Evolutionary conservation across 2,797 vertebrate species (phyloP), one percentile per base, ranked within the genome.

Genomic region (Cuculus canorus): DNA sequence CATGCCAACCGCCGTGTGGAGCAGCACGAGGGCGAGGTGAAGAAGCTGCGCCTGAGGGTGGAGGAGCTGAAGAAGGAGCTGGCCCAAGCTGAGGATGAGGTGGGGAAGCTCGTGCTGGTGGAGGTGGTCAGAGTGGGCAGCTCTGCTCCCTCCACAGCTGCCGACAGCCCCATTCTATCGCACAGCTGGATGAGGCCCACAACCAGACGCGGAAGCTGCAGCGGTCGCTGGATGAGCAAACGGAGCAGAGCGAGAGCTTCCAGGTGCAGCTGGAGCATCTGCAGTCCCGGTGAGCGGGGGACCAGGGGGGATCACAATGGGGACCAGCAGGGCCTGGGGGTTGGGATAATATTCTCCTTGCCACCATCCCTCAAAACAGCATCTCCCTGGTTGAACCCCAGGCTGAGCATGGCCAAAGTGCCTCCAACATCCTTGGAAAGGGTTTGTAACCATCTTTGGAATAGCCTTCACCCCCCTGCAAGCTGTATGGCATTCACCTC

Each of bases 21-120:
- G 64, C 98, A 99, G 96, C 99, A 99, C 0, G 99, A 99, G 96
- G 97, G 97, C 0, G 99, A 99, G 93, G 99, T 99, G 91, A 99
- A 99, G 96, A 99, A 99, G 95, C 97, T 99, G 35, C 98, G 99
- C 17, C 97, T 99, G 47, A 98, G 99, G 22, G 99, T 99, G 77
- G 99, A 99, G 90, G 99, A 99, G 92, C 98, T 99, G 33, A 99
- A 99, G 97, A 99, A 99, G 91, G 99, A 99, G 97, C 96, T 99
- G 89, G 99, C 99, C 33, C 99, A 99, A 94, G 99, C 99, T 0
- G 99, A 99, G 96, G 99, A 99, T 0, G 99, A 99, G 98, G 99
- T 98, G 80, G 39, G 82, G 47, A 76, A 54, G 41, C 68, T 86
- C 0, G 0, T 9, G 16, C 32, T 35, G 25, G 19, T 43, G 37